Percentiles rank a stretch among this genome's conserved stretches.
These are phyloP conservation scores for Pampusana beccarii DNA, from an alignment of 2,113 vertebrate species.

Conservation along the genomic window DNA sequence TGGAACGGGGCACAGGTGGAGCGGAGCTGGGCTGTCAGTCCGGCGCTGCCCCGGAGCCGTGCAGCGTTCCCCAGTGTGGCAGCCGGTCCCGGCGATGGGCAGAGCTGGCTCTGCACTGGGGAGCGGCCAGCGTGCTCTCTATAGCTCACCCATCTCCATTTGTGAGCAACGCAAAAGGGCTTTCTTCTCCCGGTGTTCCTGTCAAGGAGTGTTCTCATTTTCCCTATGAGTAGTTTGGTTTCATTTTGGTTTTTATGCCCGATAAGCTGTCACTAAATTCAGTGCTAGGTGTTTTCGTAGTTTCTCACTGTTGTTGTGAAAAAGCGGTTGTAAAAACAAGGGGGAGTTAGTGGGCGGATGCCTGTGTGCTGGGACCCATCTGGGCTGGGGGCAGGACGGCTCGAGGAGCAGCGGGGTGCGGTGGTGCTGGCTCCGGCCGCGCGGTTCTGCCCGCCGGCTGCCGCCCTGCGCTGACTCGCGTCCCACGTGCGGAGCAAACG, in stretches of 20 bases:
- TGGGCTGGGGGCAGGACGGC: fast-evolving
- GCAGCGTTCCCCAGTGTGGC: not conserved
- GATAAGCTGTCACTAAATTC: not conserved
- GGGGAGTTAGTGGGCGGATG: not conserved
- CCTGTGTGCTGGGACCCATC: not conserved
- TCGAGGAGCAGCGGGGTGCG: no score
- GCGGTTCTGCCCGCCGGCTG: no score
- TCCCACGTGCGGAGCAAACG: not conserved
- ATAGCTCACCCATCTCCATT: not conserved
- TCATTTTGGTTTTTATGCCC: not conserved
- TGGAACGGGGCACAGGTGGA: not conserved
- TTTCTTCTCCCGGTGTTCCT: not conserved
- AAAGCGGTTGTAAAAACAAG: not conserved
- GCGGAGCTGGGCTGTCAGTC: not conserved
- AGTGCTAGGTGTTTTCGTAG: not conserved
- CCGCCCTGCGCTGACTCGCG: no score
- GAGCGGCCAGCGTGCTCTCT: conserved; percentile 28
- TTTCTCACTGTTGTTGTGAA: not conserved
- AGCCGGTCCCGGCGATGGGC: no score
- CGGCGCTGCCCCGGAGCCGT: no score
- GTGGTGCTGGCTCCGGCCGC: no score
- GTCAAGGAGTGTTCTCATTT: not conserved
- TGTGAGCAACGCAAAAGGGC: not conserved
- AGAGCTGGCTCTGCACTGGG: no score
- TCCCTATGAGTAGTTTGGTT: not conserved